Conservation (phyloP, 2,113 vertebrate species). For the Origma solitaria region DNA sequence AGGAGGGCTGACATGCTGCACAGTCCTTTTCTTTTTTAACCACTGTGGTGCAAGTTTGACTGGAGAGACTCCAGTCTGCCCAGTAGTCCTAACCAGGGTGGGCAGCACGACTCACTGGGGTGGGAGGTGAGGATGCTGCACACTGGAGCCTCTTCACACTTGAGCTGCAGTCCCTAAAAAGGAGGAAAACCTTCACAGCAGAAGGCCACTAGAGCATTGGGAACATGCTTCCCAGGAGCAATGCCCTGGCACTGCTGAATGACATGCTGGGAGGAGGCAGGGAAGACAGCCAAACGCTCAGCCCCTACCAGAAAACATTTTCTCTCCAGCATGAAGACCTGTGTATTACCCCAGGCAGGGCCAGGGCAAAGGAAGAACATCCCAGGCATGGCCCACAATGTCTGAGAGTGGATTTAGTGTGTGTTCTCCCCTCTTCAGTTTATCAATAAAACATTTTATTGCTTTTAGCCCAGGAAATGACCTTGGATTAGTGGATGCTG, state of each 20-base stretch:
- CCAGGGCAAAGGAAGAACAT: not conserved
- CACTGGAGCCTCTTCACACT: not conserved
- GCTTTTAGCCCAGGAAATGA: constrained; percentile 85
- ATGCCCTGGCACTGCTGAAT: not conserved
- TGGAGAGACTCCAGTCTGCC: not conserved
- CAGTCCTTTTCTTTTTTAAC: constrained; percentile 28
- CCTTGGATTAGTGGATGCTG: constrained; percentile 77
- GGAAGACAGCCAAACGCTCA: not conserved
- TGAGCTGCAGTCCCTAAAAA: not conserved
- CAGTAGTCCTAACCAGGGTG: not conserved
- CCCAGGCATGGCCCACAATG: not conserved
- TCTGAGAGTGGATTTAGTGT: constrained; percentile 7
- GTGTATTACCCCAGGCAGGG: not conserved
- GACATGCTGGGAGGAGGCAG: not conserved
- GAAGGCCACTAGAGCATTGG: not conserved
- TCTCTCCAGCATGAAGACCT: not conserved
- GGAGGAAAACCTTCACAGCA: constrained; percentile 13
- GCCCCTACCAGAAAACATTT: not conserved
- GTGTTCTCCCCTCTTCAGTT: constrained; percentile 51
- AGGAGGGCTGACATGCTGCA: not conserved
- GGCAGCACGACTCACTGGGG: not conserved
- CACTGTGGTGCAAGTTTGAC: not conserved
- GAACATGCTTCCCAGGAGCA: not conserved
- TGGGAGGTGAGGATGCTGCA: not conserved
- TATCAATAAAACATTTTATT: constrained; percentile 93